A percentile compares a stretch with the other conserved stretches of the same genome.
These are phyloP conservation scores for Chelonus formosanus DNA, from an alignment of 2,888 invertebrate genomes.

Conservation along the genomic window DNA sequence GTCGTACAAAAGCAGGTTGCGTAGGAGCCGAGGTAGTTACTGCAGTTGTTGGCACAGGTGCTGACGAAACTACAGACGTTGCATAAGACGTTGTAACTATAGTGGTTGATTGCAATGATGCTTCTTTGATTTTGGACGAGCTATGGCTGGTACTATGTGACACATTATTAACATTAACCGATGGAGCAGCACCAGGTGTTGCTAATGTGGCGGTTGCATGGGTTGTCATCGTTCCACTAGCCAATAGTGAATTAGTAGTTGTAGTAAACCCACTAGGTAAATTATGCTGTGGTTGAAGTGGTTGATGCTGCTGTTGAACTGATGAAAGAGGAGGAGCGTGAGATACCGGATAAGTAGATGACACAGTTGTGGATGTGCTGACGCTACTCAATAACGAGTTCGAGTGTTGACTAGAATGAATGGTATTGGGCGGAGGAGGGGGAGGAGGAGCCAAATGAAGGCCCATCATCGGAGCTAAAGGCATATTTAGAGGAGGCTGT, in stretches of 20 bases:
- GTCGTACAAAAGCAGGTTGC: conserved; percentile 59
- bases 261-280: conserved; percentile 63
- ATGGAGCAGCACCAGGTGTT: conserved; percentile 44
- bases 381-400: conserved; percentile 51
- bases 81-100: conserved; percentile 35
- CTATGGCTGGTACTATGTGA: conserved; percentile 43
- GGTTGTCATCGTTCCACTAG: conserved; percentile 65
- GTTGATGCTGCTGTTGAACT: conserved; percentile 35
- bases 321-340: conserved; percentile 24
- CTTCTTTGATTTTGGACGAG: conserved; percentile 47
- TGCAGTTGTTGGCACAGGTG: conserved; percentile 24
- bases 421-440: conserved; percentile 52
- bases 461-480: conserved; percentile 51
- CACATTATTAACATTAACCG: conserved; percentile 45
- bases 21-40: conserved; percentile 29
- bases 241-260: conserved; percentile 63
- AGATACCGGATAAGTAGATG: conserved; percentile 37
- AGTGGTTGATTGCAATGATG: conserved; percentile 36
- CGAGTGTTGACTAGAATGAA: conserved; percentile 62
- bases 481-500: conserved; percentile 43
- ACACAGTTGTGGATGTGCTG: conserved; percentile 41
- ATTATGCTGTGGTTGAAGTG: conserved; percentile 39
- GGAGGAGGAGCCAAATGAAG: conserved; percentile 54
- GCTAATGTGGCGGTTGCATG: conserved; percentile 49
- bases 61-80: conserved; percentile 11